Percentiles rank a stretch among this genome's conserved stretches.
Evolutionary conservation across 2,797 vertebrate genomes (phyloP).

Genomic region (Enteromius paludinosus): DNA sequence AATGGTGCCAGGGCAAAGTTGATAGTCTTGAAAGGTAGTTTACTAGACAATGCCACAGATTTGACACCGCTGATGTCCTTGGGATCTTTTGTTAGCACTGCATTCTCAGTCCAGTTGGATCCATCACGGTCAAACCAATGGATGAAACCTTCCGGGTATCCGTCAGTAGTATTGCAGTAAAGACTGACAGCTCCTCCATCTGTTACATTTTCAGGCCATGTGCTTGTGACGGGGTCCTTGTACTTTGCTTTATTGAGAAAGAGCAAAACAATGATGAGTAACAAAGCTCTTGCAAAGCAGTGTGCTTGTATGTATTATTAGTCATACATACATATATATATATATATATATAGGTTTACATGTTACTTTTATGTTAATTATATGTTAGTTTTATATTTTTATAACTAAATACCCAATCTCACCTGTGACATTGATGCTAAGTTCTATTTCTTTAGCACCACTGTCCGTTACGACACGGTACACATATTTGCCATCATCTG

Average conservation of each 20-base stretch:
- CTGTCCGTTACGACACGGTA: background rate
- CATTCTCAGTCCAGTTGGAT: accelerated
- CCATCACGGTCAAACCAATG: constrained; percentile 62
- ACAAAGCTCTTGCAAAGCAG: background rate
- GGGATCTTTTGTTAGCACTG: accelerated
- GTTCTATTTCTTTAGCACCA: accelerated
- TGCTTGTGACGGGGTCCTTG: accelerated
- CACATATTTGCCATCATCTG: constrained; percentile 12
- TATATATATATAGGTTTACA: background rate
- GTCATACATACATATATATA: background rate
- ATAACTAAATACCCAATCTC: background rate
- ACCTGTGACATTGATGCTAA: constrained; percentile 28
- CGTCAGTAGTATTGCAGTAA: constrained; percentile 61
- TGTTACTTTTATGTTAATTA: too few relatives aligned
- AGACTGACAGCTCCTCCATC: background rate
- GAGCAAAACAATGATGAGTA: background rate
- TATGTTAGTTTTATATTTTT: background rate
- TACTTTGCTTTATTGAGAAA: constrained; percentile 67
- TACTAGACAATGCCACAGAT: constrained; percentile 65
- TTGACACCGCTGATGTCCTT: background rate
- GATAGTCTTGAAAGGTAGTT: background rate
- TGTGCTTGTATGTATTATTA: background rate
- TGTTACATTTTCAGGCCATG: background rate
- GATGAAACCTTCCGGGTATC: constrained; percentile 69
- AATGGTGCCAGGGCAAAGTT: background rate